Evolutionary conservation across 2,797 vertebrate genomes (phyloP).

Genomic region (Cryptoprocta ferox): DNA sequence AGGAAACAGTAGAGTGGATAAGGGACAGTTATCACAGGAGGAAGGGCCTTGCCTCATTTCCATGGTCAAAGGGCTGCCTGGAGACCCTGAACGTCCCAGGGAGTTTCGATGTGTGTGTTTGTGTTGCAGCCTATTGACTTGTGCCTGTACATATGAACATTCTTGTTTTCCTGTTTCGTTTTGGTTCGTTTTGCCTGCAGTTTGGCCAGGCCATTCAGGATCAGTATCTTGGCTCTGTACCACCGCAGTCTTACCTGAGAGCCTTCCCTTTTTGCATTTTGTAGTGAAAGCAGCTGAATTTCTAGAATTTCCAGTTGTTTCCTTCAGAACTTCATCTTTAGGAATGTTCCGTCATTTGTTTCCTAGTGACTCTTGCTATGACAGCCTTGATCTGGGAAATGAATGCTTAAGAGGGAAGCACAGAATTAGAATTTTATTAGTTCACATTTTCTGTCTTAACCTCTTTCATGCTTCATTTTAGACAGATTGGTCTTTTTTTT

Average conservation of each 20-base stretch:
- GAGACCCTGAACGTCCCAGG: neutral
- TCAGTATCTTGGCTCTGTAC: neutral
- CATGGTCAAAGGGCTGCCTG: neutral
- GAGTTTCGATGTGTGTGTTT: neutral
- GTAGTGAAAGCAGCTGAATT: neutral
- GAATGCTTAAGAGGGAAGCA: neutral
- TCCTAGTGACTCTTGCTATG: neutral
- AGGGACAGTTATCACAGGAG: constrained; percentile 53
- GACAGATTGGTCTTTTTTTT: neutral
- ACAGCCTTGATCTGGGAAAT: neutral
- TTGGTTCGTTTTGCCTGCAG: neutral
- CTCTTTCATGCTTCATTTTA: neutral
- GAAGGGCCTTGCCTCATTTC: neutral
- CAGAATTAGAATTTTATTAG: neutral
- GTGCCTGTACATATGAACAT: rapidly evolving
- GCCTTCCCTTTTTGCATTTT: constrained; percentile 23
- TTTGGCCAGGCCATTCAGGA: constrained; percentile 17
- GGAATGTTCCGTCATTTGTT: neutral
- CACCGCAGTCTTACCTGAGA: neutral
- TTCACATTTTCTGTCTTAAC: neutral
- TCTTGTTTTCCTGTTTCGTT: neutral
- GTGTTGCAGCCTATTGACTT: neutral
- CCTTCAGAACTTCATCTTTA: neutral
- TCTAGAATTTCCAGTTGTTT: neutral
- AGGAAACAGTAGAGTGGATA: constrained; percentile 54